phyloP scores from a whole-genome alignment of 2,888 invertebrate species.

The Philonicus albiceps region DNA sequence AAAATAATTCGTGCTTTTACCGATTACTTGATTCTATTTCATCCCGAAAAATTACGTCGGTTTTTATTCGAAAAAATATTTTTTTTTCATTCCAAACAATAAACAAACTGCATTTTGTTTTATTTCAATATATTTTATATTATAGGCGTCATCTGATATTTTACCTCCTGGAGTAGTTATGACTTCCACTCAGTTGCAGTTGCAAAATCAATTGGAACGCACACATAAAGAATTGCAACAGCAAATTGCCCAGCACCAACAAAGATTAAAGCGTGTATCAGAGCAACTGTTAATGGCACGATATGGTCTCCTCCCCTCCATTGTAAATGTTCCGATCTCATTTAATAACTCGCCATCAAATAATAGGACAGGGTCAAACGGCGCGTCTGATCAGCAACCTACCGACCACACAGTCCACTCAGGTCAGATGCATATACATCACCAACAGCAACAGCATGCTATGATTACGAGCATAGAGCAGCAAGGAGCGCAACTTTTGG shows the following conservation, averaged over 20 bases:
- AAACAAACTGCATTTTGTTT: neutral
- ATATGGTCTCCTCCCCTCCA: constrained; percentile 71
- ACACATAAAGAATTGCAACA: constrained; percentile 88
- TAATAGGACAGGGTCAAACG: constrained; percentile 1
- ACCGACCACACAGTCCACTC: constrained; percentile 33
- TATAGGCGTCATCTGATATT: constrained; percentile 54
- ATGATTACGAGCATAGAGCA: neutral
- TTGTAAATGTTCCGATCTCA: constrained; percentile 51
- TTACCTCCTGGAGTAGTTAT: constrained; percentile 64
- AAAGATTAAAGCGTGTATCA: constrained; percentile 84
- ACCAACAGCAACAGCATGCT: constrained; percentile 44
- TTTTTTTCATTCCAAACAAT: neutral
- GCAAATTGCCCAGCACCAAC: constrained; percentile 84
- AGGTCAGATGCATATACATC: constrained; percentile 50
- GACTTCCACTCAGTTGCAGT: constrained; percentile 67
- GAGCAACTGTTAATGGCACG: constrained; percentile 84
- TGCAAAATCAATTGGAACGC: constrained; percentile 78
- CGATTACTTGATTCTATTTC: no score
- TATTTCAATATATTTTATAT: neutral
- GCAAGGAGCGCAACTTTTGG: constrained; percentile 31
- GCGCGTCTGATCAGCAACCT: neutral
- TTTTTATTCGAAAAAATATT: no score
- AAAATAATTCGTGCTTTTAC: no score
- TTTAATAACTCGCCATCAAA: constrained; percentile 34
- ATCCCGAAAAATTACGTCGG: no score